Conservation (phyloP, 1,140 invertebrate genomes). For the Nymphalis io region DNA sequence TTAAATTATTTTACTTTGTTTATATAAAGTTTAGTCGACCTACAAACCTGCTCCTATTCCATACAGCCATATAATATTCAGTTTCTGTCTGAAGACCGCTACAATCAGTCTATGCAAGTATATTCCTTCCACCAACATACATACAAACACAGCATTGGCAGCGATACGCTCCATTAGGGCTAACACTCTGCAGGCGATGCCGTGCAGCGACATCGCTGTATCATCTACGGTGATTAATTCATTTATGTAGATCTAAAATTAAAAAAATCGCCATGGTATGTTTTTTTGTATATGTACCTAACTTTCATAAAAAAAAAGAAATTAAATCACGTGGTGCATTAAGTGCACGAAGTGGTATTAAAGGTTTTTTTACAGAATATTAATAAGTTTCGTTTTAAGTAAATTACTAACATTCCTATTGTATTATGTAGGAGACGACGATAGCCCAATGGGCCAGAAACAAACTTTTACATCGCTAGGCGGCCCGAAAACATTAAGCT, state of each 20-base stretch:
- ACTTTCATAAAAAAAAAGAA: too few relatives aligned
- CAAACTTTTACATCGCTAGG: too few relatives aligned
- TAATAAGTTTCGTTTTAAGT: too few relatives aligned
- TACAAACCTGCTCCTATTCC: constrained; percentile 55
- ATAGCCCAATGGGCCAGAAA: too few relatives aligned
- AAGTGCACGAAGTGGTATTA: too few relatives aligned
- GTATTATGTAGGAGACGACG: too few relatives aligned
- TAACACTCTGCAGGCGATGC: constrained; percentile 74
- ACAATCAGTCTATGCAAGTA: constrained; percentile 83
- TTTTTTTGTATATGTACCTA: too few relatives aligned
- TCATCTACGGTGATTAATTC: constrained; percentile 70
- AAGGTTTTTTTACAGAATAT: too few relatives aligned
- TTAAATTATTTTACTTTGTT: too few relatives aligned
- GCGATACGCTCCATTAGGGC: constrained; percentile 76
- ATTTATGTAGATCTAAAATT: constrained; percentile 72
- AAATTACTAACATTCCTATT: too few relatives aligned
- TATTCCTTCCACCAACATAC: constrained; percentile 83
- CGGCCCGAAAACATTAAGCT: too few relatives aligned
- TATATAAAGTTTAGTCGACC: neutral
- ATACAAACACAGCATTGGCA: constrained; percentile 80
- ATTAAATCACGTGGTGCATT: too few relatives aligned
- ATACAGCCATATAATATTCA: constrained; percentile 74
- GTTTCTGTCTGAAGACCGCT: constrained; percentile 77
- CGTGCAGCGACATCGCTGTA: constrained; percentile 76
- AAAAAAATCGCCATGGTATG: neutral